A percentile compares a stretch with the other conserved stretches of the same genome.
Evolutionary conservation across 2,113 vertebrate species (phyloP).

Genomic region (Gymnocephalus cernua): DNA sequence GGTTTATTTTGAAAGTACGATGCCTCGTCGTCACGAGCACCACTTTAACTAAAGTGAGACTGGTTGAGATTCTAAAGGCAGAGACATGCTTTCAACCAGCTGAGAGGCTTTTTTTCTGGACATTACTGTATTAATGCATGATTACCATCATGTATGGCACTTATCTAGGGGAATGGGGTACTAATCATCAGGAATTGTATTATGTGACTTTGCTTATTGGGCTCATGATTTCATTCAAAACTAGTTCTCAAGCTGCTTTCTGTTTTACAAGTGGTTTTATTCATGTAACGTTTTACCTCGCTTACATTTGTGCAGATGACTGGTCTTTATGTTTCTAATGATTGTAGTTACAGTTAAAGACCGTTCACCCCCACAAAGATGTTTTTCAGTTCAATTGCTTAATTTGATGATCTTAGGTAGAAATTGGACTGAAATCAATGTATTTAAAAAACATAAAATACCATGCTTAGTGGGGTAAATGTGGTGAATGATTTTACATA

Average conservation of each 20-base stretch:
- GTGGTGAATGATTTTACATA: no score
- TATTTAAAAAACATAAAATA: no score
- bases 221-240: neutral
- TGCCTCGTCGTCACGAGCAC: neutral
- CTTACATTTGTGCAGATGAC: neutral
- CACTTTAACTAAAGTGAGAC: neutral
- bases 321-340: neutral
- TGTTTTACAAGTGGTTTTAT: no score
- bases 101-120: neutral
- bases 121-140: neutral
- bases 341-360: neutral
- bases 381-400: neutral
- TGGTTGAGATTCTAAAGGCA: neutral
- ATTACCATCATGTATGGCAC: no score
- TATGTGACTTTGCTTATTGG: neutral
- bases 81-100: neutral
- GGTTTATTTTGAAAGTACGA: neutral
- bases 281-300: no score
- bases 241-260: neutral
- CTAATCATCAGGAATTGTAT: neutral
- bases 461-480: no score
- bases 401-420: neutral
- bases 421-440: neutral
- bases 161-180: no score
- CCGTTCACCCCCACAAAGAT: no score